Base-by-base conservation (phyloP, 1,140 invertebrate species). In the Macrosteles quadrilineatus region DNA sequence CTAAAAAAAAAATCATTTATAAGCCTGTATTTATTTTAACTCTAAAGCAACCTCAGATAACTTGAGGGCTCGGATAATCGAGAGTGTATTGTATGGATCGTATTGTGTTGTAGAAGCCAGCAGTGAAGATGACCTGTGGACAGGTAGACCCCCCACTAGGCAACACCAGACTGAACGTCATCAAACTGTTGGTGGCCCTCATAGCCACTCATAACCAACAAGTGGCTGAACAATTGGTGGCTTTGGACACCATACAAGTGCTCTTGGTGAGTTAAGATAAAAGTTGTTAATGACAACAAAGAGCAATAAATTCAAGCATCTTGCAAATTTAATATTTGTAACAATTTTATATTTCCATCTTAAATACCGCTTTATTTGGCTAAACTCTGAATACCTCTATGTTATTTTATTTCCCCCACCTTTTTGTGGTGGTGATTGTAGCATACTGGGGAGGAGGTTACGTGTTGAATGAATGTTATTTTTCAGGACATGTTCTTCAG, bases 401-500 rank as follows among this genome's bases (percentile, higher is more conserved):
- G n/a, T n/a, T n/a, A n/a, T n/a, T n/a, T n/a, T n/a, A n/a, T n/a
- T n/a, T n/a, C n/a, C n/a, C n/a, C n/a, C n/a, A n/a, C n/a, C n/a
- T n/a, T n/a, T n/a, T n/a, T n/a, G n/a, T n/a, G n/a, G n/a, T n/a
- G n/a, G n/a, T n/a, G n/a, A n/a, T n/a, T n/a, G n/a, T n/a, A n/a
- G n/a, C n/a, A n/a, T n/a, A n/a, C n/a, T n/a, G n/a, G n/a, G n/a
- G n/a, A n/a, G n/a, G n/a, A n/a, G n/a, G n/a, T n/a, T n/a, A n/a
- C n/a, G n/a, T n/a, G n/a, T n/a, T n/a, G n/a, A n/a, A n/a, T n/a
- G n/a, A n/a, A n/a, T n/a, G n/a, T n/a, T n/a, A n/a, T n/a, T n/a
- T 82, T 90, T 57, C 79, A 95, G 84, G 90, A 95, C 83, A 83
- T 95, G 80, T 91, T 93, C 85, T 93, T 95, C 80, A 84, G 86